phyloP scores from a whole-genome alignment of 1,140 invertebrate genomes.

The Antheraea pernyi region DNA sequence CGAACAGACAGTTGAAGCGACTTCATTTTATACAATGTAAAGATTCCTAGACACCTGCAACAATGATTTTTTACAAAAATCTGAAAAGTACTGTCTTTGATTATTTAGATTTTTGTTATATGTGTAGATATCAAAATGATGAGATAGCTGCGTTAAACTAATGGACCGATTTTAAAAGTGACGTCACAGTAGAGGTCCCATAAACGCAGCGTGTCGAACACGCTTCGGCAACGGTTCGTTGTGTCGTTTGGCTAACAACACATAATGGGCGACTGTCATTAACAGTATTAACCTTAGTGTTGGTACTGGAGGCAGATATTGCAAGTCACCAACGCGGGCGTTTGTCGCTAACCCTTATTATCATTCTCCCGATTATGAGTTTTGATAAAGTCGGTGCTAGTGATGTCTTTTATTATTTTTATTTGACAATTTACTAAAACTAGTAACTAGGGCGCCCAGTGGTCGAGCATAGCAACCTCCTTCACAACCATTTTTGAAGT shows the following conservation, averaged over 20 bases:
- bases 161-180: slow-evolving; percentile 9
- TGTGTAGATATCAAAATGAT: not conserved
- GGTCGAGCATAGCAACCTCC: too few species aligned
- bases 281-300: slow-evolving; percentile 72
- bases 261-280: slow-evolving; percentile 71
- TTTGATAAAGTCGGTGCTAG: slow-evolving; percentile 46
- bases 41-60: too few species aligned
- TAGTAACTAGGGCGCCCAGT: too few species aligned
- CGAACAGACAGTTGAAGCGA: too few species aligned
- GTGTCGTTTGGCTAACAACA: slow-evolving; percentile 67
- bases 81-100: too few species aligned
- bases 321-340: slow-evolving; percentile 59
- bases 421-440: not conserved
- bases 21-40: too few species aligned
- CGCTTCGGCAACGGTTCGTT: slow-evolving; percentile 69
- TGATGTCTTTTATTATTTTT: slow-evolving; percentile 32
- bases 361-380: slow-evolving; percentile 55
- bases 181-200: slow-evolving; percentile 42
- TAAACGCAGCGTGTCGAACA: slow-evolving; percentile 68
- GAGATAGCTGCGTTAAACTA: too few species aligned
- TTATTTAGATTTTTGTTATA: too few species aligned
- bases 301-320: slow-evolving; percentile 55
- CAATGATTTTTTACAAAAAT: too few species aligned
- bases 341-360: slow-evolving; percentile 44
- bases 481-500: too few species aligned